phyloP scores from a whole-genome alignment of 2,888 invertebrate species.

The Nomada fucata region DNA sequence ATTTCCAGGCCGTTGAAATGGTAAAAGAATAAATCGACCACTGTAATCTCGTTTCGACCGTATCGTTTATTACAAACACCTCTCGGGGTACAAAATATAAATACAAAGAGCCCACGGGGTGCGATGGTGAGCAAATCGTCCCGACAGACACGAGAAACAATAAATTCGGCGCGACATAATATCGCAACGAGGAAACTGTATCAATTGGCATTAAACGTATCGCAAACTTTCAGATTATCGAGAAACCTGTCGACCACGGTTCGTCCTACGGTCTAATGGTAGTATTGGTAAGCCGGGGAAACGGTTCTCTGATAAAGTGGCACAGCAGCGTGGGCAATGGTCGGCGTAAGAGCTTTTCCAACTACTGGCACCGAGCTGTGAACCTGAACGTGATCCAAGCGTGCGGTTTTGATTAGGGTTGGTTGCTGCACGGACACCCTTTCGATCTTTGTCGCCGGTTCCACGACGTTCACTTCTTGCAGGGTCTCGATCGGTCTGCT shows the following conservation, averaged over 20 bases:
- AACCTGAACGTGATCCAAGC: constrained; percentile 84
- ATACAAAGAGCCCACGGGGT: background rate
- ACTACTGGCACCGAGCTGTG: constrained; percentile 83
- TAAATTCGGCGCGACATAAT: background rate
- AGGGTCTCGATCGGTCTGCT: constrained; percentile 87
- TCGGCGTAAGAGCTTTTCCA: constrained; percentile 79
- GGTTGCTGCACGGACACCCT: constrained; percentile 86
- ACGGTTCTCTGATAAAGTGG: constrained; percentile 80
- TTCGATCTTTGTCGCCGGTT: constrained; percentile 87
- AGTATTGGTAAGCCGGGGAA: constrained; percentile 74
- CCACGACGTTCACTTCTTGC: constrained; percentile 86
- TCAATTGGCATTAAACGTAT: too few relatives aligned
- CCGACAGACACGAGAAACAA: background rate
- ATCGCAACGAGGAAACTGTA: too few relatives aligned
- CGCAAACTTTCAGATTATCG: background rate
- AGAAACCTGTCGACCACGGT: background rate
- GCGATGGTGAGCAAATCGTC: too few relatives aligned
- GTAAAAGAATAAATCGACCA: background rate
- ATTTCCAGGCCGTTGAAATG: too few relatives aligned
- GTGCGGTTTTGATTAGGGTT: constrained; percentile 85
- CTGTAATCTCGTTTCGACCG: constrained; percentile 1
- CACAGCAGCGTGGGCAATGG: constrained; percentile 78
- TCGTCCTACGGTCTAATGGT: constrained; percentile 57
- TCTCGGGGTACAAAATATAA: constrained; percentile 26
- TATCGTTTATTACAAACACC: constrained; percentile 22